These are phyloP conservation scores for Drosophila mimetica DNA, from an alignment of 2,888 invertebrate species.

Conservation along the genomic window DNA sequence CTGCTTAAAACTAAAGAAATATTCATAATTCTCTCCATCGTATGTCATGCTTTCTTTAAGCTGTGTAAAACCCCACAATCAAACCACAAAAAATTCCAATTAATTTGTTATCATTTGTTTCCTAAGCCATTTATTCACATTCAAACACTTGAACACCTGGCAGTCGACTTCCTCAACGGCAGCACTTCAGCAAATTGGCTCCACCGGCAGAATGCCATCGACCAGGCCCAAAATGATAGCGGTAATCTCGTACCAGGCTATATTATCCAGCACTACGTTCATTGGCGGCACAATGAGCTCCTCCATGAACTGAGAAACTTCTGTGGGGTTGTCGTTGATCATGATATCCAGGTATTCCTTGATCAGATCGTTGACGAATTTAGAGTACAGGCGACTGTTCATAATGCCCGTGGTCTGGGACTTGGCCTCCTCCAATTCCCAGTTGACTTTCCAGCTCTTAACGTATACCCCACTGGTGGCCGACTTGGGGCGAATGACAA, in stretches of 20 bases:
- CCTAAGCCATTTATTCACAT: slow-evolving; percentile 21
- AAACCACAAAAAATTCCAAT: slow-evolving; percentile 3
- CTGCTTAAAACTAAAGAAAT: not conserved
- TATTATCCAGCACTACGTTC: slow-evolving; percentile 56
- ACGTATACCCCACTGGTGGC: slow-evolving; percentile 54
- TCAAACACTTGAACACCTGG: slow-evolving; percentile 26
- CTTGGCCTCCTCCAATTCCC: slow-evolving; percentile 60
- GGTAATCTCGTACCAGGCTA: slow-evolving; percentile 68
- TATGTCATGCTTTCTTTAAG: not conserved
- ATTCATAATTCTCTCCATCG: too few relatives aligned
- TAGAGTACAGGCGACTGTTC: slow-evolving; percentile 52
- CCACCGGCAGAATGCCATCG: slow-evolving; percentile 63
- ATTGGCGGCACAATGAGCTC: slow-evolving; percentile 59
- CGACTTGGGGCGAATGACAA: slow-evolving; percentile 65
- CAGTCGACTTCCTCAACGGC: not conserved
- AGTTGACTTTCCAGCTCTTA: slow-evolving; percentile 63
- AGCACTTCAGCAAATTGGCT: slow-evolving; percentile 60
- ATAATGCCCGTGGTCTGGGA: slow-evolving; percentile 74
- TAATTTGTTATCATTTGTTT: slow-evolving; percentile 17
- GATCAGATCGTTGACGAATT: slow-evolving; percentile 67
- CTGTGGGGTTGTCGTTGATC: slow-evolving; percentile 69
- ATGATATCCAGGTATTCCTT: slow-evolving; percentile 68
- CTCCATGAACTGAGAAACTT: slow-evolving; percentile 64
- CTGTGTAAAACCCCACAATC: not conserved
- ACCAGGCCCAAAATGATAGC: slow-evolving; percentile 68